These are phyloP conservation scores for Oxyruncus cristatus DNA, from an alignment of 2,113 vertebrate genomes.

Conservation along the genomic window DNA sequence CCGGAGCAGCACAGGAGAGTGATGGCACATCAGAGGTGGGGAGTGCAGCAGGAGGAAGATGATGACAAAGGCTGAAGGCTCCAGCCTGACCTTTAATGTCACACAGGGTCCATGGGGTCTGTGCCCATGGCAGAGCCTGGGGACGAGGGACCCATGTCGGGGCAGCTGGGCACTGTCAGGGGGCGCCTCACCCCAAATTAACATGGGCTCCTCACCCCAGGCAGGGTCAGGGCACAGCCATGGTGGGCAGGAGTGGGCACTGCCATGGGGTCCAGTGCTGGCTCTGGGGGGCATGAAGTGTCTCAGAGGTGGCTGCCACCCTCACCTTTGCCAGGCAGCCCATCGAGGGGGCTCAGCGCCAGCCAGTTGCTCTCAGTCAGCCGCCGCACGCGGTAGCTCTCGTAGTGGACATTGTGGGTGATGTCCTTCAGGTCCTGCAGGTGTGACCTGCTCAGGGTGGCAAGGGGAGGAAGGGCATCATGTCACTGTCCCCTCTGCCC, in stretches of 20 bases:
- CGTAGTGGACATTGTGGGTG: constrained; percentile 92
- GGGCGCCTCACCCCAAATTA: background rate
- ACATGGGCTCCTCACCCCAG: background rate
- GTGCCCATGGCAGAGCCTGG: background rate
- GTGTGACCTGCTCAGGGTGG: constrained; percentile 77
- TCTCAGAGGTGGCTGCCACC: background rate
- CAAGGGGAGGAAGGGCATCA: background rate
- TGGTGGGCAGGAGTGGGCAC: background rate
- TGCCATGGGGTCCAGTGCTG: background rate
- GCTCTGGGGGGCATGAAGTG: background rate
- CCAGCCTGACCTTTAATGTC: background rate
- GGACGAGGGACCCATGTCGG: background rate
- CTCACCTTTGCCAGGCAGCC: background rate
- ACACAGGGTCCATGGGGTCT: background rate
- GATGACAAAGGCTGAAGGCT: background rate
- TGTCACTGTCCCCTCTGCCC: background rate
- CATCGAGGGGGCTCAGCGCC: background rate
- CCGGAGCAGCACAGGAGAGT: background rate
- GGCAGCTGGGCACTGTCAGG: background rate
- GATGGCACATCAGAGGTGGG: background rate
- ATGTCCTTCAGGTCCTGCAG: constrained; percentile 97
- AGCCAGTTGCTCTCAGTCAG: constrained; percentile 83
- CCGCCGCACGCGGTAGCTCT: constrained; percentile 85
- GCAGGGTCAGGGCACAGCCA: background rate
- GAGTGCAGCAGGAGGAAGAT: background rate